These are phyloP conservation scores for Synanthedon formicaeformis DNA, from an alignment of 2,888 invertebrate species.

Conservation along the genomic window DNA sequence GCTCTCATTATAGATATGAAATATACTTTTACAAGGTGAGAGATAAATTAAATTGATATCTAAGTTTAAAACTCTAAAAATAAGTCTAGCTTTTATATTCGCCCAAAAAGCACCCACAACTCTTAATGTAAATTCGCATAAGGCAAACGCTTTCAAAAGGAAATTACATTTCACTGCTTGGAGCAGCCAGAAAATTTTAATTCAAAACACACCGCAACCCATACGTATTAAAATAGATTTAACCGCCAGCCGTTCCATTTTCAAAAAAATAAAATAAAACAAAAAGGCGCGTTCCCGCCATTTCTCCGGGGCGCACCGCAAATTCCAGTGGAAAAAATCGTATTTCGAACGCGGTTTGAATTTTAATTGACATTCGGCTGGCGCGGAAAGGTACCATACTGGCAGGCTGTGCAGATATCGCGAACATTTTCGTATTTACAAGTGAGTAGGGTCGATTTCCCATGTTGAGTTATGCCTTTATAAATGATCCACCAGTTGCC, in stretches of 20 bases:
- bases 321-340: slow-evolving; percentile 70
- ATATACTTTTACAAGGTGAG: too few species aligned
- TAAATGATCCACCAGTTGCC: slow-evolving; percentile 37
- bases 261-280: slow-evolving; percentile 61
- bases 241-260: slow-evolving; percentile 66
- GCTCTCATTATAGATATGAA: too few species aligned
- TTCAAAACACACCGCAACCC: slow-evolving; percentile 65
- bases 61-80: too few species aligned
- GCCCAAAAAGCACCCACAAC: not conserved
- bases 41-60: too few species aligned
- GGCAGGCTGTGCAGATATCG: slow-evolving; percentile 37
- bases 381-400: slow-evolving; percentile 28
- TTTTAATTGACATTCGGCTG: slow-evolving; percentile 69
- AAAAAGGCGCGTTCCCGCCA: slow-evolving; percentile 64
- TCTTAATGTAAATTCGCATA: not conserved
- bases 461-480: slow-evolving; percentile 10
- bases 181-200: slow-evolving; percentile 52
- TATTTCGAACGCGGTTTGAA: slow-evolving; percentile 71
- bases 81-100: too few species aligned
- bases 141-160: slow-evolving; percentile 27
- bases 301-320: slow-evolving; percentile 62
- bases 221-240: slow-evolving; percentile 69
- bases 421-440: slow-evolving; percentile 54
- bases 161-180: slow-evolving; percentile 61
- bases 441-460: slow-evolving; percentile 29